Conservation (phyloP, 2,888 invertebrate genomes). For the Scaptomyza reducta region DNA sequence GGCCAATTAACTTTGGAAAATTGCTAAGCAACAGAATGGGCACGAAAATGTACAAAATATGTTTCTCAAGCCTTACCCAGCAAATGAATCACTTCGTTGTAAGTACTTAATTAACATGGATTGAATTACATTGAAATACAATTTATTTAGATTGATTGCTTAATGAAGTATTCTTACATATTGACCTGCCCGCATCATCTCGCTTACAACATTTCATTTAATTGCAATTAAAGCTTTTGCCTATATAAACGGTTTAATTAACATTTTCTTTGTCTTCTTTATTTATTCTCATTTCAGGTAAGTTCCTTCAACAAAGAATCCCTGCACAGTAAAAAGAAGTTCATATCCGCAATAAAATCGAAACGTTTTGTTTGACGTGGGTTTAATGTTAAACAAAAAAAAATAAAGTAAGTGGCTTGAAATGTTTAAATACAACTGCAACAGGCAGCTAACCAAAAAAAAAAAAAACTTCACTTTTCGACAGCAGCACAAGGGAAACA, state of each 20-base stretch:
- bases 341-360: slow-evolving; percentile 69
- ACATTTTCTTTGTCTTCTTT: slow-evolving; percentile 47
- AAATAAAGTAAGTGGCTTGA: slow-evolving; percentile 69
- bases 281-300: slow-evolving; percentile 66
- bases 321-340: slow-evolving; percentile 27
- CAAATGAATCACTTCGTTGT: background rate
- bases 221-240: slow-evolving; percentile 22
- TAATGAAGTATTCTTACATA: slow-evolving; percentile 1
- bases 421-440: slow-evolving; percentile 55
- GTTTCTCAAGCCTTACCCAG: background rate
- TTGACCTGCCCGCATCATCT: background rate
- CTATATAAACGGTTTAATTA: slow-evolving; percentile 67
- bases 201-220: slow-evolving; percentile 12
- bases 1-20: background rate
- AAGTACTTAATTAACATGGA: background rate
- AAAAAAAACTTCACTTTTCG: slow-evolving; percentile 28
- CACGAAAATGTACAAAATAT: background rate
- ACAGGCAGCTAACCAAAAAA: slow-evolving; percentile 23
- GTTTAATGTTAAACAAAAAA: slow-evolving; percentile 51
- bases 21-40: background rate
- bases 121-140: background rate
- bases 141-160: background rate
- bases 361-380: slow-evolving; percentile 78
- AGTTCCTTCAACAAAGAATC: slow-evolving; percentile 42
- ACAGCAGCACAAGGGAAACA: slow-evolving; percentile 16